These are phyloP conservation scores for Echinarachnius parma DNA, from an alignment of 53 echinoderm and acorn worm species.

Conservation along the genomic window DNA sequence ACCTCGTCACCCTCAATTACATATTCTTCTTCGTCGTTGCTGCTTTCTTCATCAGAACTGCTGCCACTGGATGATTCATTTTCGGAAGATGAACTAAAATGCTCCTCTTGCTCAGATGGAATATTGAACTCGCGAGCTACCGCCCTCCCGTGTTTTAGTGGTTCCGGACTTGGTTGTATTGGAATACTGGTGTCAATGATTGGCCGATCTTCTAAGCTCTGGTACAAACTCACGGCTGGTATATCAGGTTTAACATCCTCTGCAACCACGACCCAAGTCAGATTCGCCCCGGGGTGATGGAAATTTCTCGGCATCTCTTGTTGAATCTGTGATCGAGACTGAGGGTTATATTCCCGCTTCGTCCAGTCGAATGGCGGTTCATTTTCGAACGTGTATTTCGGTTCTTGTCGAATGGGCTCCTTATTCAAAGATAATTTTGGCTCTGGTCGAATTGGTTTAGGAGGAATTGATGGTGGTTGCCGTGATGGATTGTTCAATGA, in stretches of 20 bases:
- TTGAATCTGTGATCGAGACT: too few relatives aligned
- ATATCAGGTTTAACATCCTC: slow-evolving; percentile 4
- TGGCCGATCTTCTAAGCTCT: slow-evolving; percentile 47
- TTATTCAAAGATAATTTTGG: too few relatives aligned
- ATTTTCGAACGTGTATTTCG: slow-evolving; percentile 29
- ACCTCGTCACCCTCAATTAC: not conserved
- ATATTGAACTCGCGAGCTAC: too few relatives aligned
- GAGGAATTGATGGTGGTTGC: too few relatives aligned
- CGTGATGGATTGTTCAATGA: too few relatives aligned
- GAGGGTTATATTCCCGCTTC: slow-evolving; percentile 4
- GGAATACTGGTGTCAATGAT: slow-evolving; percentile 39
- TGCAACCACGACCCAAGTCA: not conserved
- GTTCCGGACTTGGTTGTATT: slow-evolving; percentile 16
- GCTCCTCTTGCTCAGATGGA: not conserved
- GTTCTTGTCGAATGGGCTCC: too few relatives aligned
- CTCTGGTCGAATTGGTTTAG: too few relatives aligned
- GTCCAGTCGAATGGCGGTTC: slow-evolving; percentile 39
- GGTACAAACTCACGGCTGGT: slow-evolving; percentile 6
- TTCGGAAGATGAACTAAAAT: slow-evolving; percentile 18
- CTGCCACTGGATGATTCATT: slow-evolving; percentile 4
- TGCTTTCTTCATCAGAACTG: slow-evolving; percentile 16
- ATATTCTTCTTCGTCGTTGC: slow-evolving; percentile 19
- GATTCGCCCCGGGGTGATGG: too few relatives aligned
- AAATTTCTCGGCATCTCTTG: too few relatives aligned
- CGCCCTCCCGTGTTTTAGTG: too few relatives aligned